A percentile compares a stretch with the other conserved stretches of the same genome.
These are phyloP conservation scores for Hemicentrotus pulcherrimus DNA, from an alignment of 35 echinoderm and acorn worm species.

Conservation along the genomic window DNA sequence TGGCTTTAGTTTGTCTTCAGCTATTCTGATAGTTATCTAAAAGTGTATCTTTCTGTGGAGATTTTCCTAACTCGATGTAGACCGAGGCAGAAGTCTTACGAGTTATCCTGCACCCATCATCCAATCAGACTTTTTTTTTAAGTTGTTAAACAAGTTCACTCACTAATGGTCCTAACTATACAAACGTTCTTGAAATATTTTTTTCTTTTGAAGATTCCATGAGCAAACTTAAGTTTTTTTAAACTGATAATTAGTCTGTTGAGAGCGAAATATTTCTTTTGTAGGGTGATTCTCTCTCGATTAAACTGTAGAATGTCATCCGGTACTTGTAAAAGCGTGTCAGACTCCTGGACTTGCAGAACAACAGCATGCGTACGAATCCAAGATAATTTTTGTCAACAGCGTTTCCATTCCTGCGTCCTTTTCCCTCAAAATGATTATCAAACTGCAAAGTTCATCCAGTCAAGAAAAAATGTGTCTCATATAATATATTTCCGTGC, in stretches of 20 bases:
- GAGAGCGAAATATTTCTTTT: not conserved
- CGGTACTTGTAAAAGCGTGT: not conserved
- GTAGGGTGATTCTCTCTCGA: not conserved
- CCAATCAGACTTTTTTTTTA: not conserved
- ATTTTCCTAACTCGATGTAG: not conserved
- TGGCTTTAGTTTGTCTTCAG: not conserved
- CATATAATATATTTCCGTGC: too few species aligned
- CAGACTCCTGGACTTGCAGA: not conserved
- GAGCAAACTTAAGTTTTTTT: not conserved
- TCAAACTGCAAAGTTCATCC: not conserved
- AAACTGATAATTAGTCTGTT: not conserved
- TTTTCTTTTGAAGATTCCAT: not conserved
- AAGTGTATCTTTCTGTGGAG: not conserved
- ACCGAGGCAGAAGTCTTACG: not conserved
- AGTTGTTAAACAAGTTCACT: not conserved
- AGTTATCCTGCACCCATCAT: not conserved
- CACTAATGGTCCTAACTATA: not conserved
- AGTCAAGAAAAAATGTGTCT: not conserved
- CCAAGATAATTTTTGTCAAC: not conserved
- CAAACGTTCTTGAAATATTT: not conserved
- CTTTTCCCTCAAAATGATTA: not conserved
- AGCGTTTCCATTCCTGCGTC: not conserved
- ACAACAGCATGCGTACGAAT: not conserved
- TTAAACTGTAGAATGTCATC: not conserved
- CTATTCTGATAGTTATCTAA: not conserved